A percentile compares a stretch with the other conserved stretches of the same genome.
phyloP scores from a whole-genome alignment of 2,113 vertebrate species.

The Dicaeum eximium region DNA sequence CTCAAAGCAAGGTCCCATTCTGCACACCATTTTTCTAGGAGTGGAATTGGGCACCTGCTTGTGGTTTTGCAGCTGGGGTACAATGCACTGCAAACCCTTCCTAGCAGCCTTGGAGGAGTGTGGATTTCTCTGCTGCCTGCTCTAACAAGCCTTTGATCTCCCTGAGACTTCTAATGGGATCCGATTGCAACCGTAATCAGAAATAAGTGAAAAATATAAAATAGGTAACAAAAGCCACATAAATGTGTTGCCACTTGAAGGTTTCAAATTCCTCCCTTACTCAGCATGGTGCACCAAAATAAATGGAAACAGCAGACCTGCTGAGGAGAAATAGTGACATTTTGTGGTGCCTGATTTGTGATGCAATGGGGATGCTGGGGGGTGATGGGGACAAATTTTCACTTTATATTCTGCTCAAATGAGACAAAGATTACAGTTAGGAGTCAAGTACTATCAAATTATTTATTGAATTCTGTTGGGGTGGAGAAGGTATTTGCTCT shows the following conservation, averaged over 20 bases:
- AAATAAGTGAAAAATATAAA: constrained; percentile 47
- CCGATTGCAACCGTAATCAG: not conserved
- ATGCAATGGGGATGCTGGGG: constrained; percentile 32
- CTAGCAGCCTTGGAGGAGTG: not conserved
- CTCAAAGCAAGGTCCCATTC: accelerated
- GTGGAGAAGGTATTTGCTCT: constrained; percentile 49
- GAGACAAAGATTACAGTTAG: constrained; percentile 67
- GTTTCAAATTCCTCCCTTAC: not conserved
- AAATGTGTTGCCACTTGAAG: constrained; percentile 22
- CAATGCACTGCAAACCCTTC: not conserved
- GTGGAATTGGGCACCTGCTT: not conserved
- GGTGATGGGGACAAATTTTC: constrained; percentile 24
- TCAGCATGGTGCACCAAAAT: not conserved
- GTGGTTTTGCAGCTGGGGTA: not conserved
- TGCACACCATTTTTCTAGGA: not conserved
- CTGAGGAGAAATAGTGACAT: constrained; percentile 30
- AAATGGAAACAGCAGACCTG: constrained; percentile 22
- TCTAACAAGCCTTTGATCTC: constrained; percentile 3
- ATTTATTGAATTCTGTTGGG: constrained; percentile 65
- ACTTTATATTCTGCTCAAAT: constrained; percentile 65
- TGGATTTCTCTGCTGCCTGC: not conserved
- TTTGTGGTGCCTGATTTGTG: not conserved
- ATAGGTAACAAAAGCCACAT: not conserved
- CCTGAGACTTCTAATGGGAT: constrained; percentile 1
- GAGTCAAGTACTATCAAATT: constrained; percentile 66